Conservation (phyloP, 1,140 invertebrate species). For the Condylostylus longicornis region DNA sequence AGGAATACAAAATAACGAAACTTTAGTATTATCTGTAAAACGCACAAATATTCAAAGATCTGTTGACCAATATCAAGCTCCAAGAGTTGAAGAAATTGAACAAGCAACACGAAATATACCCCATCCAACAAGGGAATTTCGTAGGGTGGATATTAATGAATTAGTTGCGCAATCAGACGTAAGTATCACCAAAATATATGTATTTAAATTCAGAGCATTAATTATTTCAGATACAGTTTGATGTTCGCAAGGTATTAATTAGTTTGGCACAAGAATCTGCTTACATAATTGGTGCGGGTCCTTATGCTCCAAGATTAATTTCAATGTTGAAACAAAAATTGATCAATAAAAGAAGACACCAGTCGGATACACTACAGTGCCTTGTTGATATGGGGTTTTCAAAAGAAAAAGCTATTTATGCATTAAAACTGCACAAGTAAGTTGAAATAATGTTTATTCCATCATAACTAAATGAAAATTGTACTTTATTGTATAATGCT, state of each 20-base stretch:
- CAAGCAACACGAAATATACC: slow-evolving; percentile 19
- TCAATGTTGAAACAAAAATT: slow-evolving; percentile 28
- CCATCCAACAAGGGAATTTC: slow-evolving; percentile 10
- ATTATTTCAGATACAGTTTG: slow-evolving; percentile 22
- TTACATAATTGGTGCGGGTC: slow-evolving; percentile 23
- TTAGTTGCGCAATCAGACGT: slow-evolving; percentile 31
- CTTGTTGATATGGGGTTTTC: slow-evolving; percentile 30
- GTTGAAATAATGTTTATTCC: neutral
- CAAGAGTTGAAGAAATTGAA: slow-evolving; percentile 21
- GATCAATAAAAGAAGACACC: slow-evolving; percentile 23
- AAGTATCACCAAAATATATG: slow-evolving; percentile 3
- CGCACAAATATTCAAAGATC: slow-evolving; percentile 14
- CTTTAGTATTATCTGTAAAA: slow-evolving; percentile 18
- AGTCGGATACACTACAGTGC: slow-evolving; percentile 25
- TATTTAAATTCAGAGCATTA: neutral
- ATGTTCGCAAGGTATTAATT: slow-evolving; percentile 30
- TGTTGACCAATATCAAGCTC: slow-evolving; percentile 18
- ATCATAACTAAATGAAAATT: neutral
- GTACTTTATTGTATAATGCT: no score
- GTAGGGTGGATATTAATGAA: slow-evolving; percentile 28
- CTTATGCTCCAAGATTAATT: slow-evolving; percentile 26
- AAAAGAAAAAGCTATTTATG: slow-evolving; percentile 18
- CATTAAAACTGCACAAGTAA: slow-evolving; percentile 17
- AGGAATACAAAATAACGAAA: slow-evolving; percentile 20
- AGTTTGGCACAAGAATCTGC: slow-evolving; percentile 28